phyloP scores from a whole-genome alignment of 1,140 invertebrate species.

The Cherax destructor region DNA sequence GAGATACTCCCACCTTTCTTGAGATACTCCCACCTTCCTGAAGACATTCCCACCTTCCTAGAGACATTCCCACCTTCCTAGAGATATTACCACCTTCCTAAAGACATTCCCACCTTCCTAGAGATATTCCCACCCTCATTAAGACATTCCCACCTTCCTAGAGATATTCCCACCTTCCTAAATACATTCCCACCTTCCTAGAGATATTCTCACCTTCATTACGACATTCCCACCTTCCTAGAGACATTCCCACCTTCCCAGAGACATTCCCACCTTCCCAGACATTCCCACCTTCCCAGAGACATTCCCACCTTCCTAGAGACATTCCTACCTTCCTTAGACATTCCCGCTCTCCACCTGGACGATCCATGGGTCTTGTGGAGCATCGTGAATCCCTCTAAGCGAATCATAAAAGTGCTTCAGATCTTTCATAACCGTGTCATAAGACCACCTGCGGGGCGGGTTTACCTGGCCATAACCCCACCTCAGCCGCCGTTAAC shows the following conservation, averaged over 20 bases:
- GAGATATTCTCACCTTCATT: neutral
- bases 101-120: neutral
- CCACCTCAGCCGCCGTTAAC: constrained; percentile 25
- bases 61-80: neutral
- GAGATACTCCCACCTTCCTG: neutral
- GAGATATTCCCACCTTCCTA: neutral
- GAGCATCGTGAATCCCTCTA: constrained; percentile 26
- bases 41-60: too few relatives aligned
- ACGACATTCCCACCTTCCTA: neutral
- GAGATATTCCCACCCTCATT: neutral
- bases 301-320: neutral
- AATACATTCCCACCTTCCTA: neutral
- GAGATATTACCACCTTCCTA: neutral
- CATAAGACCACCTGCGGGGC: constrained; percentile 28
- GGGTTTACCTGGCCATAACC: constrained; percentile 41
- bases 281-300: neutral
- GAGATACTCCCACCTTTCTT: too few relatives aligned
- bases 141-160: neutral
- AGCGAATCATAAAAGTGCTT: constrained; percentile 44
- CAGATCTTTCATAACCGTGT: constrained; percentile 28
- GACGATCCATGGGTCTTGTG: constrained; percentile 5
- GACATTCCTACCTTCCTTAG: neutral
- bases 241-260: too few relatives aligned
- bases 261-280: neutral
- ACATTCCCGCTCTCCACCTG: neutral